Conservation (phyloP, 2,888 invertebrate genomes). For the Danaus chrysippus region DNA sequence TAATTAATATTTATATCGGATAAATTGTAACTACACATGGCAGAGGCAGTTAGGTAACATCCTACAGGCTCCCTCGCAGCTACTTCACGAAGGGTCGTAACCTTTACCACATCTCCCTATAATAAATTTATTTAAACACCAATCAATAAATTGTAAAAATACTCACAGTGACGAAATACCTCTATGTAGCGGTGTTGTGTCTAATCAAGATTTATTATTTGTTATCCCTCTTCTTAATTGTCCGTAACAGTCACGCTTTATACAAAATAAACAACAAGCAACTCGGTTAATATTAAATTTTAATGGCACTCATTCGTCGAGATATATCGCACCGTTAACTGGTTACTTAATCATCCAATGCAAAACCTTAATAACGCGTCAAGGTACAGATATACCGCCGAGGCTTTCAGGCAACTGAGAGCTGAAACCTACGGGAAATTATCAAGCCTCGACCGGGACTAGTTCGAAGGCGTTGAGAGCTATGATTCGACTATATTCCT, state of each 20-base stretch:
- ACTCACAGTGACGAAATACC: constrained; percentile 48
- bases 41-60: constrained; percentile 59
- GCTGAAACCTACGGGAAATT: constrained; percentile 71
- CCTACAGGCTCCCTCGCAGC: constrained; percentile 43
- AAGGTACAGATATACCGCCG: constrained; percentile 39
- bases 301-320: constrained; percentile 36
- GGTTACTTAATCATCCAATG: constrained; percentile 70
- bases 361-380: constrained; percentile 40
- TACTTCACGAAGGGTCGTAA: constrained; percentile 51
- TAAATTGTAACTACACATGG: constrained; percentile 29
- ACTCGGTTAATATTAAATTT: constrained; percentile 35
- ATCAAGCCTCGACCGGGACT: constrained; percentile 70
- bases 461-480: constrained; percentile 47
- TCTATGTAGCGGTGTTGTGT: constrained; percentile 24
- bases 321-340: constrained; percentile 36
- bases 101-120: constrained; percentile 56
- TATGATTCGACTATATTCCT: constrained; percentile 33
- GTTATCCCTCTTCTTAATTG: constrained; percentile 31
- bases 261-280: constrained; percentile 31
- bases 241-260: constrained; percentile 22
- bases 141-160: constrained; percentile 49
- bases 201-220: constrained; percentile 26
- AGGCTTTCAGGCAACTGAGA: constrained; percentile 62
- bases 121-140: constrained; percentile 53
- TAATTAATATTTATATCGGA: constrained; percentile 14